These are phyloP conservation scores for Drosophila vallismaia DNA, from an alignment of 2,888 invertebrate species.

Conservation along the genomic window DNA sequence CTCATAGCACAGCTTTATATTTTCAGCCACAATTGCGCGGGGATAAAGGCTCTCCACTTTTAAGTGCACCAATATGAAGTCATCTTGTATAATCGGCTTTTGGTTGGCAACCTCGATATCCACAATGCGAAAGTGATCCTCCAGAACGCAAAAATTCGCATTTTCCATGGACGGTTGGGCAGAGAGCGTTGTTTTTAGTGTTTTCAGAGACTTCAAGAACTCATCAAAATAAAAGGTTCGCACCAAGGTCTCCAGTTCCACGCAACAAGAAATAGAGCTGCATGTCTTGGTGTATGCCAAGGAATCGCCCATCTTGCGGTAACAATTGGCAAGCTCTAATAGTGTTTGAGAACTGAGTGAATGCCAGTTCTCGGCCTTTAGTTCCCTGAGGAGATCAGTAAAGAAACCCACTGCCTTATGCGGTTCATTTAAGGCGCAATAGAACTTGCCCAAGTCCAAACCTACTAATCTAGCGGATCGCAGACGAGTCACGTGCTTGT, in stretches of 20 bases:
- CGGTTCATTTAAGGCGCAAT: conserved; percentile 92
- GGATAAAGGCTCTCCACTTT: conserved; percentile 87
- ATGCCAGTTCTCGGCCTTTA: conserved; percentile 94
- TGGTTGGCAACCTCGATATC: conserved; percentile 77
- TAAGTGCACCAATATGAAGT: conserved; percentile 85
- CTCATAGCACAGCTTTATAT: conserved; percentile 88
- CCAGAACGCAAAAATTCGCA: conserved; percentile 82
- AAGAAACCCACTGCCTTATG: conserved; percentile 96
- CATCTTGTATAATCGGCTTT: conserved; percentile 84
- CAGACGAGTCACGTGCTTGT: conserved; percentile 94
- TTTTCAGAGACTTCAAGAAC: conserved; percentile 88
- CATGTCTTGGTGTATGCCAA: conserved; percentile 90
- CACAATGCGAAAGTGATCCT: conserved; percentile 85
- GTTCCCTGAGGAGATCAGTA: conserved; percentile 92
- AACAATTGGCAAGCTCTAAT: conserved; percentile 93
- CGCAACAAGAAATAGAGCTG: conserved; percentile 91
- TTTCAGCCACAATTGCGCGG: conserved; percentile 87
- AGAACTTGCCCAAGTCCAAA: conserved; percentile 94
- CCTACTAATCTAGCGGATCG: conserved; percentile 95
- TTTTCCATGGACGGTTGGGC: conserved; percentile 81
- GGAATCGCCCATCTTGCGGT: conserved; percentile 90
- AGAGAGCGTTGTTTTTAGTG: conserved; percentile 73
- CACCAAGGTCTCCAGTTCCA: conserved; percentile 89
- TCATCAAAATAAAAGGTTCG: conserved; percentile 92
- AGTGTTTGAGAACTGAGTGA: conserved; percentile 92